Percentiles rank a stretch among this genome's conserved stretches.
These are phyloP conservation scores for Drosophila baimaii DNA, from an alignment of 1,140 invertebrate species.

Conservation along the genomic window DNA sequence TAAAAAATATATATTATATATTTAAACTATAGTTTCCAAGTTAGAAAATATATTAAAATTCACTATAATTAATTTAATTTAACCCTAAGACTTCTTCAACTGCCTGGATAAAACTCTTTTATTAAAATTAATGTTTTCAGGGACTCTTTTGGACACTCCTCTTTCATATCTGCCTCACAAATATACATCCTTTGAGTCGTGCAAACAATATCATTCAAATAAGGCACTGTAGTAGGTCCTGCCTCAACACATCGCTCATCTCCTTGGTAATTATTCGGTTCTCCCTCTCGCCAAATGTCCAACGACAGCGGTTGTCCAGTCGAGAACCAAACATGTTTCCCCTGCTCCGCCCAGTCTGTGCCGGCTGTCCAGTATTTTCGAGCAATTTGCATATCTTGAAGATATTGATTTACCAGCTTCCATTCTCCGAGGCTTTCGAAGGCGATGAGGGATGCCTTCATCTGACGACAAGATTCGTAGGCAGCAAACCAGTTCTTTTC, in stretches of 20 bases:
- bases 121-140: slow-evolving; percentile 15
- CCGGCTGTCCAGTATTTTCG: slow-evolving; percentile 16
- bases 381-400: slow-evolving; percentile 4
- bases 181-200: slow-evolving; percentile 6
- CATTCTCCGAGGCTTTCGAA: slow-evolving; percentile 6
- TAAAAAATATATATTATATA: not conserved
- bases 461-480: slow-evolving; percentile 2
- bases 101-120: slow-evolving; percentile 2
- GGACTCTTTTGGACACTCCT: not conserved
- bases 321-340: slow-evolving; percentile 9
- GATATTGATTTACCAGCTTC: slow-evolving; percentile 1
- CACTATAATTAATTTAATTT: too few relatives aligned
- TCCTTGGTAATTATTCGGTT: slow-evolving; percentile 10
- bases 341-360: slow-evolving; percentile 10
- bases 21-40: not conserved
- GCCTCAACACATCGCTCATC: slow-evolving; percentile 1
- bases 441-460: slow-evolving; percentile 1
- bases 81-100: not conserved
- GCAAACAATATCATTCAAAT: slow-evolving; percentile 6
- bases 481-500: slow-evolving; percentile 13
- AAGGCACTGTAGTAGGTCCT: not conserved
- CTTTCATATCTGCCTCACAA: slow-evolving; percentile 9
- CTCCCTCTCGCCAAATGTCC: slow-evolving; percentile 6
- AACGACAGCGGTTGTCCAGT: not conserved
- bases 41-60: not conserved